Evolutionary conservation across 2,888 invertebrate genomes (phyloP).

Genomic region (Stenodema calcarata): DNA sequence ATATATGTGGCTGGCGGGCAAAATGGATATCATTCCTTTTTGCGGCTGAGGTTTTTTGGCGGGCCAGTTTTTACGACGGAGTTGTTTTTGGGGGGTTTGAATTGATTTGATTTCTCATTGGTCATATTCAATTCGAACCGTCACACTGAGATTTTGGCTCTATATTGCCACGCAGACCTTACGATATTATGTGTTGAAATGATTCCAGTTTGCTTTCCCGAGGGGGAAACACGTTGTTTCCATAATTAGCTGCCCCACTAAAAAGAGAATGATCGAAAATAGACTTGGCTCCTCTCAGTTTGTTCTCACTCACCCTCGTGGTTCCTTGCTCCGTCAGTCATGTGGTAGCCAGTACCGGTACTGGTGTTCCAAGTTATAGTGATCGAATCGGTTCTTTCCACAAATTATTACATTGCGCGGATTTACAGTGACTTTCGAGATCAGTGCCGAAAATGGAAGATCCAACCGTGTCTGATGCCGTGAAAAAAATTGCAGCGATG

Average conservation of each 20-base stretch:
- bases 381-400: background rate
- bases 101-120: too few relatives aligned
- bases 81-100: too few relatives aligned
- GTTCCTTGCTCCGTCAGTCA: background rate
- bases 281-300: conserved; percentile 35
- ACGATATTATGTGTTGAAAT: background rate
- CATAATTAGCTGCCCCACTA: conserved; percentile 47
- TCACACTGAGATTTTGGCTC: background rate
- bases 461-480: conserved; percentile 72
- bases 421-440: background rate
- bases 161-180: background rate
- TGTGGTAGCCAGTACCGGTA: conserved; percentile 14
- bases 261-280: conserved; percentile 8
- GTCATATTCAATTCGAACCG: background rate
- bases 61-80: too few relatives aligned
- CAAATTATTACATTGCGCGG: background rate
- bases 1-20: too few relatives aligned
- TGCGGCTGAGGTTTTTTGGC: too few relatives aligned
- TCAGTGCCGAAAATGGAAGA: conserved; percentile 22
- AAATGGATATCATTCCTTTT: too few relatives aligned
- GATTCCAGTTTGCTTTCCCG: background rate
- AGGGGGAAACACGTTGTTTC: background rate
- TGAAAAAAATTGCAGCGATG: conserved; percentile 83
- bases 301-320: background rate
- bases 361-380: background rate